Evolutionary conservation across 2,113 vertebrate species (phyloP).

Genomic region (Prinia subflava): DNA sequence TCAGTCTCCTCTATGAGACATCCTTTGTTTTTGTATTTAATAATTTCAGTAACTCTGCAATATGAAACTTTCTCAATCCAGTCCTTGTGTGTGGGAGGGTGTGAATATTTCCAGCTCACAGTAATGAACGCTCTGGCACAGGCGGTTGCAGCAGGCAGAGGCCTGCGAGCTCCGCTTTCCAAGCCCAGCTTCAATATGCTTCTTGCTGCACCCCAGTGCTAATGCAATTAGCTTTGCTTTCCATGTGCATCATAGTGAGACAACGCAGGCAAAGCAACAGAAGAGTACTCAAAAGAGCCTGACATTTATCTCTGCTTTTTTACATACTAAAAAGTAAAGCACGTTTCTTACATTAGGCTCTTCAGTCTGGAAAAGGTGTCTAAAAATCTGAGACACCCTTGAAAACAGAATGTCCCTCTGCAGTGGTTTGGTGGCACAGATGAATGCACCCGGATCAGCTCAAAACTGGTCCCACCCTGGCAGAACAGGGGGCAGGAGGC

Average conservation of each 20-base stretch:
- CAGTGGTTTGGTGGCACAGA: not conserved
- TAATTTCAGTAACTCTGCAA: slow-evolving; percentile 48
- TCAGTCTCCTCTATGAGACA: not conserved
- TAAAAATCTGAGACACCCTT: not conserved
- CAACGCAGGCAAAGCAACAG: not conserved
- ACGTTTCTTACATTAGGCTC: not conserved
- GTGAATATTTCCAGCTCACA: slow-evolving; percentile 59
- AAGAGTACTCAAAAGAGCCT: not conserved
- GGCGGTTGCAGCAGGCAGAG: not conserved
- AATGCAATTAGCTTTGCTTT: not conserved
- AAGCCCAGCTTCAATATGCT: not conserved
- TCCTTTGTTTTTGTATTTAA: slow-evolving; percentile 53
- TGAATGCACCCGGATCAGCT: not conserved
- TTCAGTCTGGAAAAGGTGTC: not conserved
- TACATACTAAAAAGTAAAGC: not conserved
- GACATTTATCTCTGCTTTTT: not conserved
- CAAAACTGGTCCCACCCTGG: not conserved
- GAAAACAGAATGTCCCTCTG: not conserved
- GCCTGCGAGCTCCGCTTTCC: not conserved
- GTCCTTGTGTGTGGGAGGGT: slow-evolving; percentile 48
- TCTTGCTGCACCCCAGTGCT: not conserved
- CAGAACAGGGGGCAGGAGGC: not conserved
- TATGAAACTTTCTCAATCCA: slow-evolving; percentile 43
- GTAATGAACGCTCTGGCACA: slow-evolving; percentile 53
- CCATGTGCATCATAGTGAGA: not conserved